These are phyloP conservation scores for Eupeodes corollae DNA, from an alignment of 1,140 invertebrate species.

Conservation along the genomic window DNA sequence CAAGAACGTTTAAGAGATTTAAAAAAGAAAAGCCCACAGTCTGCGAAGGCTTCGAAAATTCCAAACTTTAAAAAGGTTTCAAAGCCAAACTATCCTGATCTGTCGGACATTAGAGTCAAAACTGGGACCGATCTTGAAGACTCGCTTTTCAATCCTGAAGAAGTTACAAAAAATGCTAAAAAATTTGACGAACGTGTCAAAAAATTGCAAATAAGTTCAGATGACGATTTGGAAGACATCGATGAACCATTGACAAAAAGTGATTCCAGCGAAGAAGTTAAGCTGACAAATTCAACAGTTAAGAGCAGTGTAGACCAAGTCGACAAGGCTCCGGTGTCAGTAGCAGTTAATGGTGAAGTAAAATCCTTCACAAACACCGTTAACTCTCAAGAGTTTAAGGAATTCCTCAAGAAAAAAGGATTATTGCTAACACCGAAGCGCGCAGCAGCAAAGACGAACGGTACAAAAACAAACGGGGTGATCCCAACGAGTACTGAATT, in stretches of 20 bases:
- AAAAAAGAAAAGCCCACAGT: conserved; percentile 7
- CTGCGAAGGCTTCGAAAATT: conserved; percentile 5
- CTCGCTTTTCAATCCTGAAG: conserved; percentile 24
- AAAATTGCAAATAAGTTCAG: conserved; percentile 30
- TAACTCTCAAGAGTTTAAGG: conserved; percentile 32
- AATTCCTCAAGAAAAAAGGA: conserved; percentile 30
- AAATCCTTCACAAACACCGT: conserved; percentile 33
- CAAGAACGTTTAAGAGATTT: conserved; percentile 12
- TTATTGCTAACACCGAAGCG: conserved; percentile 21
- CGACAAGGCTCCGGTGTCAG: neutral
- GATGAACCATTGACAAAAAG: conserved; percentile 29
- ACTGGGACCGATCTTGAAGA: conserved; percentile 22
- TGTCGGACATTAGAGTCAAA: conserved; percentile 31
- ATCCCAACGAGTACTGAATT: neutral
- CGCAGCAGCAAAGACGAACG: conserved; percentile 12
- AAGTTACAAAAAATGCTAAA: conserved; percentile 33
- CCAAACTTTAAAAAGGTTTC: conserved; percentile 27
- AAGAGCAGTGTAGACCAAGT: neutral
- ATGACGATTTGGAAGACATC: conserved; percentile 34
- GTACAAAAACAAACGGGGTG: neutral
- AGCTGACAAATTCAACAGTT: neutral
- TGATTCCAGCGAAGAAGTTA: conserved; percentile 29
- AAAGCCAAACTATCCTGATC: conserved; percentile 34
- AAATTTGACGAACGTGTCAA: conserved; percentile 34
- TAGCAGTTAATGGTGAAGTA: conserved; percentile 4